phyloP scores from a whole-genome alignment of 2,888 invertebrate genomes.

The Tricholauxania praeusta region DNA sequence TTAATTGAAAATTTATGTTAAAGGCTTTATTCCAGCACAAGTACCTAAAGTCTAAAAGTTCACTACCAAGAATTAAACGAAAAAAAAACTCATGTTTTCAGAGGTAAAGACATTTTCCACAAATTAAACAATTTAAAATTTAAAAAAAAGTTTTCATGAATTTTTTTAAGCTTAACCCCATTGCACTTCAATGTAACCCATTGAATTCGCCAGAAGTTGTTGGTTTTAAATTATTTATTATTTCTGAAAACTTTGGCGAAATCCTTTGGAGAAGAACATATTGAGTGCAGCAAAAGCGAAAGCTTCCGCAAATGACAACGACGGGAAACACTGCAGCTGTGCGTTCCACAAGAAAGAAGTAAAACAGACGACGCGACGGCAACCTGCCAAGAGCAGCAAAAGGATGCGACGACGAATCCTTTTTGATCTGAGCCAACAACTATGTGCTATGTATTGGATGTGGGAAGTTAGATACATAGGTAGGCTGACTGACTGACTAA shows the following conservation, averaged over 20 bases:
- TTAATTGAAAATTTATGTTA: too few species aligned
- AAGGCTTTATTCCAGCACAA: too few species aligned
- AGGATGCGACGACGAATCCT: not conserved
- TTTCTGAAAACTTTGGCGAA: too few species aligned
- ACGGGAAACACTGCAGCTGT: constrained; percentile 5
- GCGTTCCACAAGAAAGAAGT: not conserved
- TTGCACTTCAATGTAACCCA: too few species aligned
- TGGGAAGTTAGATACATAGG: constrained; percentile 1
- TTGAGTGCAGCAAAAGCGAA: not conserved
- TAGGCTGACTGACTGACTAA: not conserved
- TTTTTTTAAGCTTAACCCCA: too few species aligned
- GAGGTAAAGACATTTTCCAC: too few species aligned
- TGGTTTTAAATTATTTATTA: not conserved
- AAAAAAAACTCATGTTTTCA: too few species aligned
- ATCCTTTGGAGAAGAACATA: not conserved
- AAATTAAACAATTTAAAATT: too few species aligned
- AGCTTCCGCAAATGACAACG: not conserved
- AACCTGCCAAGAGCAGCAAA: not conserved
- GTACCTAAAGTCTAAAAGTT: too few species aligned
- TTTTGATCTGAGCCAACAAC: not conserved
- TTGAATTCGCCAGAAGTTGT: not conserved
- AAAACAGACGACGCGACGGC: not conserved
- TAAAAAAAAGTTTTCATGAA: too few species aligned
- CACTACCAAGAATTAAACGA: too few species aligned
- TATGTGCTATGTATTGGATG: not conserved